Evolutionary conservation across 1,140 invertebrate species (phyloP).

Genomic region (Solenopsis fugax): DNA sequence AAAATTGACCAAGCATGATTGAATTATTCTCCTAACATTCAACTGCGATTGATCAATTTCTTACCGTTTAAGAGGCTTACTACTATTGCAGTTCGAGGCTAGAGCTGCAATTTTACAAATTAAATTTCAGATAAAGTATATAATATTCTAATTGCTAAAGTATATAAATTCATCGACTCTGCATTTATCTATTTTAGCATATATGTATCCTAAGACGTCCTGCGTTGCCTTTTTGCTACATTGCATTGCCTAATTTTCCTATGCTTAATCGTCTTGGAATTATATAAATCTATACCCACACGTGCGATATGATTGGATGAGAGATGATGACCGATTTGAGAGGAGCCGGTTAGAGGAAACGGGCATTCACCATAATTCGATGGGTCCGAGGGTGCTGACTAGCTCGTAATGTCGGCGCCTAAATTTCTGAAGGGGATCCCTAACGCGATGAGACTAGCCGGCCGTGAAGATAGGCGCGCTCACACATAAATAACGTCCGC

Average conservation of each 20-base stretch:
- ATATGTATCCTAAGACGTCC: not conserved
- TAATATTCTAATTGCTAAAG: not conserved
- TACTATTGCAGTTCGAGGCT: too few relatives aligned
- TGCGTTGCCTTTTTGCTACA: not conserved
- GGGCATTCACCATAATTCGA: conserved; percentile 50
- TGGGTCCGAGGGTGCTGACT: conserved; percentile 21
- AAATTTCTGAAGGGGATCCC: conserved; percentile 63
- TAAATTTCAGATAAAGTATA: not conserved
- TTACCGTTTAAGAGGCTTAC: too few relatives aligned
- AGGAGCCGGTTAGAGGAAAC: not conserved
- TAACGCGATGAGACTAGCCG: conserved; percentile 8
- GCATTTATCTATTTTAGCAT: not conserved
- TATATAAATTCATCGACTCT: not conserved
- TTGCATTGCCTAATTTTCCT: not conserved
- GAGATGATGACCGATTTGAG: conserved; percentile 1
- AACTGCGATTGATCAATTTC: too few relatives aligned
- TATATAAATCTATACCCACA: not conserved
- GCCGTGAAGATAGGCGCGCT: conserved; percentile 13
- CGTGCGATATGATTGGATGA: not conserved
- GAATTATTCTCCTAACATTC: too few relatives aligned
- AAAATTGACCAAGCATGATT: too few relatives aligned
- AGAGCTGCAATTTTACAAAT: not conserved
- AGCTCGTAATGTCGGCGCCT: conserved; percentile 61
- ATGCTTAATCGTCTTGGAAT: not conserved
- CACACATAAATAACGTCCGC: conserved; percentile 54